Conservation (phyloP, 2,113 vertebrate species). For the Emydura subglobosa region DNA sequence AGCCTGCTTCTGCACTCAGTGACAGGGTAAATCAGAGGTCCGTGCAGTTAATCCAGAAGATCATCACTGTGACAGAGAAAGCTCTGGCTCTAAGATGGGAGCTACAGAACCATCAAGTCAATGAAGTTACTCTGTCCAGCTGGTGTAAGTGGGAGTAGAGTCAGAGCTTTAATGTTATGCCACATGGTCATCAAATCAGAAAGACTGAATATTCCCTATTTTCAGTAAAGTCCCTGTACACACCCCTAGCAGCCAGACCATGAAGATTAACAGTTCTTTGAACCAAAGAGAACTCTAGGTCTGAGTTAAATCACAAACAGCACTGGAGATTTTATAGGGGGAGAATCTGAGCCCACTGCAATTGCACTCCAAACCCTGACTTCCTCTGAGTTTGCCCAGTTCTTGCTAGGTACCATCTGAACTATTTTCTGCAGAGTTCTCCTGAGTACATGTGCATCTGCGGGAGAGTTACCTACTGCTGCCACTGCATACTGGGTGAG, state of each 20-base stretch:
- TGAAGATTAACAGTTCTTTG: not conserved
- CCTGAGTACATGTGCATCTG: not conserved
- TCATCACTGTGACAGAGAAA: not conserved
- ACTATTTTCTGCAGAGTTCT: not conserved
- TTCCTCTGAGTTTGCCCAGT: not conserved
- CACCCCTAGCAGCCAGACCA: not conserved
- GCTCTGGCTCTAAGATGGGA: not conserved
- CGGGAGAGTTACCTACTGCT: slow-evolving; percentile 86
- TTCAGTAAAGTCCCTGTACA: not conserved
- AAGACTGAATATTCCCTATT: not conserved
- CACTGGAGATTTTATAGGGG: not conserved
- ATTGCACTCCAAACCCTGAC: not conserved
- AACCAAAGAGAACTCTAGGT: not conserved
- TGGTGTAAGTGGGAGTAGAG: not conserved
- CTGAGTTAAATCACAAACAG: not conserved
- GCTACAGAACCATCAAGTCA: not conserved
- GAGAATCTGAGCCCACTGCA: not conserved
- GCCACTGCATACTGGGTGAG: slow-evolving; percentile 90
- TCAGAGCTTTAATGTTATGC: not conserved
- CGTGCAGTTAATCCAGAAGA: not conserved
- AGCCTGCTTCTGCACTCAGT: not conserved
- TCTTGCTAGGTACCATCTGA: not conserved
- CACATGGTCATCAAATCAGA: not conserved
- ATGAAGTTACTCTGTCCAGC: not conserved
- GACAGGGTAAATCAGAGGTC: not conserved